Conservation (phyloP, 2,113 vertebrate species). For the Esox niger region DNA sequence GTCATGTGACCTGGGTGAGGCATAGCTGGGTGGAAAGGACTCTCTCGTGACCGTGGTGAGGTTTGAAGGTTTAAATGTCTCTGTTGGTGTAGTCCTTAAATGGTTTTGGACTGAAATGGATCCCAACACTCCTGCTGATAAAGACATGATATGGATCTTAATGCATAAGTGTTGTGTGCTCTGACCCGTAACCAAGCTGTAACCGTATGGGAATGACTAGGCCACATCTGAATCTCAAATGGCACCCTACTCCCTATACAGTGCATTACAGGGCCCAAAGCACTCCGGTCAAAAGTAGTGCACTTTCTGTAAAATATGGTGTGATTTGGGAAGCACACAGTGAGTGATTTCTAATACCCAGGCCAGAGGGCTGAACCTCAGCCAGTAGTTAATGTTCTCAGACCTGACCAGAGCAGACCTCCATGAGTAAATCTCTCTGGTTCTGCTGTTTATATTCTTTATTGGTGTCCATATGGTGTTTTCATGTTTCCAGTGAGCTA, state of each 20-base stretch:
- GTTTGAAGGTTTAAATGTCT: no score
- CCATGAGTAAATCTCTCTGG: no score
- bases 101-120: no score
- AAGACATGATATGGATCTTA: slow-evolving; percentile 27
- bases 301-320: no score
- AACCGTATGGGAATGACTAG: slow-evolving; percentile 34
- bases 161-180: slow-evolving; percentile 30
- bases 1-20: slow-evolving; percentile 21
- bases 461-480: slow-evolving; percentile 18
- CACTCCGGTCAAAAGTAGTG: no score
- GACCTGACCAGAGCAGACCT: neutral
- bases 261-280: no score
- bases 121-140: slow-evolving; percentile 32
- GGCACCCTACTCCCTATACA: neutral
- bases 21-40: neutral
- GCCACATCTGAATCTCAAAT: neutral
- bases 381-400: neutral
- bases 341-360: neutral
- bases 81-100: neutral
- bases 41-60: no score
- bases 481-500: slow-evolving; percentile 22
- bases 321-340: no score
- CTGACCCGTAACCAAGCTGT: slow-evolving; percentile 26
- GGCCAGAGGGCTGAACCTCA: neutral
- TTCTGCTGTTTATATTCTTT: slow-evolving; percentile 2